Percentiles rank a stretch among this genome's conserved stretches.
Evolutionary conservation across 2,888 invertebrate genomes (phyloP).

Genomic region (Melinopterus prodromus): DNA sequence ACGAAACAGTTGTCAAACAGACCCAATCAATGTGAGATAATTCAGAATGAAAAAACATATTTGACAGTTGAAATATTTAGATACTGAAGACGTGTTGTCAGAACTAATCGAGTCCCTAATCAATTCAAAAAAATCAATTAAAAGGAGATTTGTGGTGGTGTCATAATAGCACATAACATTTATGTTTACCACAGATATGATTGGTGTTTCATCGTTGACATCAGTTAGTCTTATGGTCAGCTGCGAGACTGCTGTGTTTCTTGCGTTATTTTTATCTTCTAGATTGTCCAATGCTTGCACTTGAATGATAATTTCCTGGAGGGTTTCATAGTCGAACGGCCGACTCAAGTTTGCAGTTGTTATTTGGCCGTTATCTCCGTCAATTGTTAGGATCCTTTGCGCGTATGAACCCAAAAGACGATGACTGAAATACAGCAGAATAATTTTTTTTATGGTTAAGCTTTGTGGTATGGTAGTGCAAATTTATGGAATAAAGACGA

Average conservation of each 20-base stretch:
- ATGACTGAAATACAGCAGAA: not conserved
- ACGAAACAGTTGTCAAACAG: too few relatives aligned
- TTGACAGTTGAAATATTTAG: too few relatives aligned
- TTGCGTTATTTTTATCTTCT: constrained; percentile 48
- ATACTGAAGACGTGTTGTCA: too few relatives aligned
- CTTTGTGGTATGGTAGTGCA: too few relatives aligned
- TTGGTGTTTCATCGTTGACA: constrained; percentile 78
- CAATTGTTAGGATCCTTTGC: constrained; percentile 55
- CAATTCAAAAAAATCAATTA: too few relatives aligned
- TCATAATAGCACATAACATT: too few relatives aligned
- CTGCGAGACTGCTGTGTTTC: constrained; percentile 64
- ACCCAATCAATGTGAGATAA: too few relatives aligned
- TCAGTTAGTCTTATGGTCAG: constrained; percentile 70
- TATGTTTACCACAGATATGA: constrained; percentile 66
- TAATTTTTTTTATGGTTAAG: too few relatives aligned
- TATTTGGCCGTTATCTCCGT: constrained; percentile 66
- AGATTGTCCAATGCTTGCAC: constrained; percentile 56
- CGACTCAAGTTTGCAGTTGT: constrained; percentile 62
- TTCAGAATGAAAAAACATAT: too few relatives aligned
- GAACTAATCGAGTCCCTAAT: too few relatives aligned
- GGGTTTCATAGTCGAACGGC: constrained; percentile 70
- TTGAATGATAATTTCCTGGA: constrained; percentile 63
- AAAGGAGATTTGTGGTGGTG: too few relatives aligned
- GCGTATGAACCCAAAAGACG: constrained; percentile 23
- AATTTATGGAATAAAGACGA: too few relatives aligned